phyloP scores from a whole-genome alignment of 2,113 vertebrate genomes.

The Nothocercus nigrocapillus region DNA sequence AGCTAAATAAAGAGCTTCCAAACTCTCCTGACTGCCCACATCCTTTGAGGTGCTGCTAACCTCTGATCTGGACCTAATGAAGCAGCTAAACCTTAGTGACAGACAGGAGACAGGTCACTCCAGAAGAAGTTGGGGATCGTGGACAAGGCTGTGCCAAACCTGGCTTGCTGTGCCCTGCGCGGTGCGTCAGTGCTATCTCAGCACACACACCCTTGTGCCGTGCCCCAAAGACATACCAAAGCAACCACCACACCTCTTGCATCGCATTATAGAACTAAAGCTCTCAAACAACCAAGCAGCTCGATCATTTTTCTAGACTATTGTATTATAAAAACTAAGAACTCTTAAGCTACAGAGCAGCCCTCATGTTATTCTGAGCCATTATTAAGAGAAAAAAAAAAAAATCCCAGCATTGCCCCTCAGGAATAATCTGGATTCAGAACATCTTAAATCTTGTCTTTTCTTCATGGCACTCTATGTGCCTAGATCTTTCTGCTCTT shows the following conservation, averaged over 20 bases:
- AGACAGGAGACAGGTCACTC: background rate
- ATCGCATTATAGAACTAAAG: background rate
- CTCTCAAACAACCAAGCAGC: background rate
- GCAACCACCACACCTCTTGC: constrained; percentile 53
- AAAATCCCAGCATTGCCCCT: background rate
- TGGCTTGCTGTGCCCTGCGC: constrained; percentile 13
- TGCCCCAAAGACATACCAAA: constrained; percentile 63
- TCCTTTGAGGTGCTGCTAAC: background rate
- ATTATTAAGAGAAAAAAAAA: background rate
- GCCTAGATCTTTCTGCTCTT: background rate
- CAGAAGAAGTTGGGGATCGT: background rate
- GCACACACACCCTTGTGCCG: constrained; percentile 50
- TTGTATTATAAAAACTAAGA: background rate
- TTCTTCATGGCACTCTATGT: background rate
- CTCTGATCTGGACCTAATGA: background rate
- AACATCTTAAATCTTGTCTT: background rate
- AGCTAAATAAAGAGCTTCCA: background rate
- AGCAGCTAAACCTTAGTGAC: rapidly evolving
- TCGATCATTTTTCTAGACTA: background rate
- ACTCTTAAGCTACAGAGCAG: background rate
- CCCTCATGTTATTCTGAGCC: background rate
- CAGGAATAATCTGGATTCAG: background rate
- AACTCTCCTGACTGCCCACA: background rate
- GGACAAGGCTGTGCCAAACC: constrained; percentile 13
- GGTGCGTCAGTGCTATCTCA: constrained; percentile 21